phyloP scores from a whole-genome alignment of 2,113 vertebrate species.

The Muntiacus reevesi region DNA sequence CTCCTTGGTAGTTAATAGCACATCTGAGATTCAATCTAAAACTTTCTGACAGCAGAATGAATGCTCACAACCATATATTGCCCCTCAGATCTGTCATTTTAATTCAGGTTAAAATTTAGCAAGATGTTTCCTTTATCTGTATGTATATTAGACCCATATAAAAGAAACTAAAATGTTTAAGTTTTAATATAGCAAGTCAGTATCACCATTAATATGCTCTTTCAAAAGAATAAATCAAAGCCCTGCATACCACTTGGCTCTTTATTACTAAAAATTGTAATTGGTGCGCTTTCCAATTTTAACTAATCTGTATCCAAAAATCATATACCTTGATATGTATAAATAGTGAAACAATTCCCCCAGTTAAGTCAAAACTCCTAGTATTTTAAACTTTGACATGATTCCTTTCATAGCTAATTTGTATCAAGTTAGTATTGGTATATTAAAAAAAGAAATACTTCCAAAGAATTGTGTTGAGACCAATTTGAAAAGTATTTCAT shows the following conservation, averaged over 20 bases:
- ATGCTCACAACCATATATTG: neutral
- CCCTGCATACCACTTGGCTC: neutral
- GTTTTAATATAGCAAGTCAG: neutral
- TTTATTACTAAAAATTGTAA: conserved; percentile 17
- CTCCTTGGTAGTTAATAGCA: neutral
- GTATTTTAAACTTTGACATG: neutral
- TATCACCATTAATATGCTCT: neutral
- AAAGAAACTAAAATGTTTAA: neutral
- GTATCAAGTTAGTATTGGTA: neutral
- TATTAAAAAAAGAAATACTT: neutral
- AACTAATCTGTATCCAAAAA: neutral
- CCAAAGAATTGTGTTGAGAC: neutral
- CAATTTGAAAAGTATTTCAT: conserved; percentile 1
- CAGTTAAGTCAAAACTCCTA: neutral
- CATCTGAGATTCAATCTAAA: neutral
- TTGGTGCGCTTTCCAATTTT: neutral
- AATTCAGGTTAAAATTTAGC: conserved; percentile 32
- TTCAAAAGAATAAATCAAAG: conserved; percentile 32
- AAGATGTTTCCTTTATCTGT: neutral
- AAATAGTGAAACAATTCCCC: neutral
- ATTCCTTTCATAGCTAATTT: conserved; percentile 33
- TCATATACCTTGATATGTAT: neutral
- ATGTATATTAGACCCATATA: neutral
- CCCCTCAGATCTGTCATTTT: neutral
- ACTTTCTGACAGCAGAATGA: neutral